phyloP scores from a whole-genome alignment of 2,797 vertebrate genomes.

The Microchirus variegatus region DNA sequence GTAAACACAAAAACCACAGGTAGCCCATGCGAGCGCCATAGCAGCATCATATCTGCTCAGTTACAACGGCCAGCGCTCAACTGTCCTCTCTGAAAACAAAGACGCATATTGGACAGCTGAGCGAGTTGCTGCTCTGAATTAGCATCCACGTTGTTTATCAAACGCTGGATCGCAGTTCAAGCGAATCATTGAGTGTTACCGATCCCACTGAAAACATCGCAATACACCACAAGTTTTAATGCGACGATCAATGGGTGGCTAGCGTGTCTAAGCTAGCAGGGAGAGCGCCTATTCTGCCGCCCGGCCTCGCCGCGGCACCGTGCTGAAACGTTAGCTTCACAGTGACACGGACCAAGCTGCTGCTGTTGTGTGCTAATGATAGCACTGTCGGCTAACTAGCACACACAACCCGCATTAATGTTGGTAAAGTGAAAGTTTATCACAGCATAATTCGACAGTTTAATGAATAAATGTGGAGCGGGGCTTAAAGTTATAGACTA shows the following conservation, averaged over 20 bases:
- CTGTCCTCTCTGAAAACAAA: slow-evolving; percentile 62
- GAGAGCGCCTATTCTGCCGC: slow-evolving; percentile 6
- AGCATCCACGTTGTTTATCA: neutral
- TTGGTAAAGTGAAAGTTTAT: slow-evolving; percentile 27
- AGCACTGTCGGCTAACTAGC: slow-evolving; percentile 52
- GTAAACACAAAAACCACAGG: no score
- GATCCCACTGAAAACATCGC: no score
- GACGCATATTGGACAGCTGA: slow-evolving; percentile 39
- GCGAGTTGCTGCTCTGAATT: neutral
- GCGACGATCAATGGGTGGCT: neutral
- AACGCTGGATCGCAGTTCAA: neutral
- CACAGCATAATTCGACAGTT: neutral
- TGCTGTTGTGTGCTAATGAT: slow-evolving; percentile 46
- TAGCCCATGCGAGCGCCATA: neutral
- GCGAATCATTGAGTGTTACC: no score
- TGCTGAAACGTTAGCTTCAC: slow-evolving; percentile 42
- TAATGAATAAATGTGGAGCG: accelerated
- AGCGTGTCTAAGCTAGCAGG: slow-evolving; percentile 22
- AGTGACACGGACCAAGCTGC: slow-evolving; percentile 14
- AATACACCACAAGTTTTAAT: neutral
- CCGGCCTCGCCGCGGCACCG: slow-evolving; percentile 36
- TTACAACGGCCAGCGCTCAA: slow-evolving; percentile 5
- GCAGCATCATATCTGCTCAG: neutral
- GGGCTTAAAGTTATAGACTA: neutral
- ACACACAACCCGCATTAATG: slow-evolving; percentile 1